phyloP scores from a whole-genome alignment of 2,888 invertebrate species.

The Euzophera pinguis region DNA sequence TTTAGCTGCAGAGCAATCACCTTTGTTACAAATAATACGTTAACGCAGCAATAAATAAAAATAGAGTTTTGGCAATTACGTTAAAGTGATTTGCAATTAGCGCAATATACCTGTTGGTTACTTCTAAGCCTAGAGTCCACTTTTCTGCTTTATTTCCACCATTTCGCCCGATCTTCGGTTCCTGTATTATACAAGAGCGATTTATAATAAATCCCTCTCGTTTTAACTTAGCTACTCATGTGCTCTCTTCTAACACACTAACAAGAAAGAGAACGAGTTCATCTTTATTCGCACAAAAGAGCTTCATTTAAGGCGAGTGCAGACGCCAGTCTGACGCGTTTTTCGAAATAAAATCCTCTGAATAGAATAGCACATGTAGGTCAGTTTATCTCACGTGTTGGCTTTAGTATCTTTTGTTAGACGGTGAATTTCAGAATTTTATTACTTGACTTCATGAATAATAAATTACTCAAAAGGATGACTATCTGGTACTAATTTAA shows the following conservation, averaged over 20 bases:
- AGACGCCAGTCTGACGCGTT: not conserved
- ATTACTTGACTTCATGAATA: not conserved
- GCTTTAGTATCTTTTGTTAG: not conserved
- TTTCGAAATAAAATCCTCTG: not conserved
- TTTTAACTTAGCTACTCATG: too few relatives aligned
- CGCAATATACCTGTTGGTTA: too few relatives aligned
- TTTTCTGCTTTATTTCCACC: too few relatives aligned
- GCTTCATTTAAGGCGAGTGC: not conserved
- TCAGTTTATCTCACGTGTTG: not conserved
- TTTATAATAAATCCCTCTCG: too few relatives aligned
- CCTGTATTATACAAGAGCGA: too few relatives aligned
- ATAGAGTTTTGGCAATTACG: too few relatives aligned
- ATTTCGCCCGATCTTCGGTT: too few relatives aligned
- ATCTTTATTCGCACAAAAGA: not conserved
- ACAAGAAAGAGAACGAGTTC: constrained; percentile 2
- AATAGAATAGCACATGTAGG: not conserved
- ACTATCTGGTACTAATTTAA: not conserved
- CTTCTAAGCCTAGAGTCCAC: too few relatives aligned
- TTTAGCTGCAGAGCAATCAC: too few relatives aligned
- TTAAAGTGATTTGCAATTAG: too few relatives aligned
- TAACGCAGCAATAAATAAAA: too few relatives aligned
- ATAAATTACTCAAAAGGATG: not conserved
- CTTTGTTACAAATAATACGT: too few relatives aligned
- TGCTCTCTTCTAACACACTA: not conserved
- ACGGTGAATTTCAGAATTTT: not conserved